Base-by-base conservation (phyloP, 2,113 vertebrate species). In the Pimephales promelas region DNA sequence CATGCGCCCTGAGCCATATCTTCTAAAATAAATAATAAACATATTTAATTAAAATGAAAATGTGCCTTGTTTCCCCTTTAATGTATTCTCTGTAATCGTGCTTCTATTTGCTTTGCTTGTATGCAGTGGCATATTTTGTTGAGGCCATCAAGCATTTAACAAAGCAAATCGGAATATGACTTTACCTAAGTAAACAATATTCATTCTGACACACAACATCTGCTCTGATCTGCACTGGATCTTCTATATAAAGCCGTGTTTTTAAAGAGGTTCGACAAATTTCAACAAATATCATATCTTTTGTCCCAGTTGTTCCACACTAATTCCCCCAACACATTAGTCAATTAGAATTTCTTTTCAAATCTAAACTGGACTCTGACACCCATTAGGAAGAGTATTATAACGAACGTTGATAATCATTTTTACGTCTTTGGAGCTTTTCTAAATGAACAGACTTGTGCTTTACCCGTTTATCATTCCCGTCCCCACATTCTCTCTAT, bases 21-120 rank as follows among this genome's bases (percentile, higher is more conserved):
- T 83, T 77, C 77, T 45, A 82, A 88, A 93, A 93, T 92, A 94
- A 93, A 93, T 93, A 93, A 93, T 91, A 92, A 94, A 94, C 90
- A 91, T 83, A 82, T 93, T 92, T 91, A 93, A 93, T 94, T 93
- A 92, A 93, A 94, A 92, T 90, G 70, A 92, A 92, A 94, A 92
- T 90, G 91, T 43, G 45, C 81, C 22, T 86, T 91, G 88, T 90
- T 94, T 93, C 88, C 57, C 83, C 80, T 89, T 90, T 93, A 93
- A 94, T 94, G 92, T 91, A 93, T 92, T 92, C 86, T 74, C 90
- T 88, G 91, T 93, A 92, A 94, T 93, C 92, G 91, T 91, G 91
- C 86, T 88, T 90, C 90, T 89, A 86, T 91, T 92, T 92, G 89
- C 90, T 88, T 88, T 90, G 85, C 89, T 86, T 86, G n/a, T 89